These are phyloP conservation scores for Alcedo quadribrachys DNA, from an alignment of 2,797 vertebrate genomes.

Conservation along the genomic window DNA sequence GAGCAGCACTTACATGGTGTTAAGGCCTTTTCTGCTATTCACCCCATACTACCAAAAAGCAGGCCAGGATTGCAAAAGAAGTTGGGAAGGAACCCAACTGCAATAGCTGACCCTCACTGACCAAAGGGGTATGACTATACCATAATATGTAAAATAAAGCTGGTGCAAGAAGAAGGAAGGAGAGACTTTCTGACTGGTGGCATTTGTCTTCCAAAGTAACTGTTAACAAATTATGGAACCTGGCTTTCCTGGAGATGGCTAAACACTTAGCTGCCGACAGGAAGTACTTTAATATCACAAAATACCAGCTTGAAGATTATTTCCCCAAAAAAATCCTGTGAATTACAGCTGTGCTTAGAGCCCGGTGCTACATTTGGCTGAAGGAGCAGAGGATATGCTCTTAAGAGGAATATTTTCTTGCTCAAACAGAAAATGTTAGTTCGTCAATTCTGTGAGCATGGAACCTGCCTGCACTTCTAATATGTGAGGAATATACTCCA, in stretches of 20 bases:
- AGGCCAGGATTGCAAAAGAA: neutral
- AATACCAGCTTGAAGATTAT: neutral
- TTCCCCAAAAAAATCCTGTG: neutral
- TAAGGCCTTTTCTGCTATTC: neutral
- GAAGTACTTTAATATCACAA: neutral
- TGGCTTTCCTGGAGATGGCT: neutral
- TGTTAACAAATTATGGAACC: neutral
- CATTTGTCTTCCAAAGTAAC: neutral
- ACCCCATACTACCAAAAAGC: rapidly evolving
- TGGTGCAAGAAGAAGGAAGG: too few species aligned
- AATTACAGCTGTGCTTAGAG: neutral
- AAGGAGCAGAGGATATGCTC: neutral
- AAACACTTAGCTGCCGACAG: neutral
- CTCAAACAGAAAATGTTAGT: neutral
- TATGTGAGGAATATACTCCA: neutral
- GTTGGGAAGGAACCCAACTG: neutral
- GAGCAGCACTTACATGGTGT: too few species aligned
- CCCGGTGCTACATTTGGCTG: neutral
- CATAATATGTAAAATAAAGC: neutral
- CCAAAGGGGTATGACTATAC: neutral
- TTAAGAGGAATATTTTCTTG: neutral
- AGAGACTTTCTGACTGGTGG: neutral
- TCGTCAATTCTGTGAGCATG: neutral
- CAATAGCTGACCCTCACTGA: neutral
- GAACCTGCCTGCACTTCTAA: neutral